These are phyloP conservation scores for Digitonthophagus gazella DNA, from an alignment of 2,888 invertebrate species.

Conservation along the genomic window DNA sequence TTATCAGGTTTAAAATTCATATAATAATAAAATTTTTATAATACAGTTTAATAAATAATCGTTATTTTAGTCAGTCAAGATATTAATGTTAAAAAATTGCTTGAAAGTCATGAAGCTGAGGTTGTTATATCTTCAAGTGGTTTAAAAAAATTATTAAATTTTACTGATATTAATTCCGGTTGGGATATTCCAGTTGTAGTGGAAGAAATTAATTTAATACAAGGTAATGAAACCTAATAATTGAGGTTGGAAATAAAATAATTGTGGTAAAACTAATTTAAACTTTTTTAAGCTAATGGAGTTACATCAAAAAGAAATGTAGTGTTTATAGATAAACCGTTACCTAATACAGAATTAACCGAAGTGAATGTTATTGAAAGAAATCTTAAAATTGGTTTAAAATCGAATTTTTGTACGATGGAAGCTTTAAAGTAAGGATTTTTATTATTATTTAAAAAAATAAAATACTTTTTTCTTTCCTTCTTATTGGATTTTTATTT, in stretches of 20 bases:
- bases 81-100: constrained; percentile 36
- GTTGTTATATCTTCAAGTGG: constrained; percentile 43
- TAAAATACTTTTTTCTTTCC: background rate
- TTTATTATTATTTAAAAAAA: background rate
- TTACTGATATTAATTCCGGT: constrained; percentile 36
- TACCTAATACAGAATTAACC: constrained; percentile 36
- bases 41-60: background rate
- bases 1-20: constrained; percentile 30
- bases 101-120: constrained; percentile 38
- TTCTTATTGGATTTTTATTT: no score
- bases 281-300: constrained; percentile 23
- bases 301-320: constrained; percentile 34
- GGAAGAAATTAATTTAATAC: constrained; percentile 32
- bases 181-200: constrained; percentile 45
- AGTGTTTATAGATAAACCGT: constrained; percentile 44
- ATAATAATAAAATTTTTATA: background rate
- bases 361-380: constrained; percentile 36
- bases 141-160: constrained; percentile 42
- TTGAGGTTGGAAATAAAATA: background rate
- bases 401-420: constrained; percentile 41
- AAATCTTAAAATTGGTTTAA: constrained; percentile 39
- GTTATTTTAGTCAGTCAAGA: constrained; percentile 41
- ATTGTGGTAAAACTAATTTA: background rate
- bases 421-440: constrained; percentile 38
- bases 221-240: constrained; percentile 25